Percentiles rank a stretch among this genome's conserved stretches.
Conservation (phyloP, 2,113 vertebrate genomes). For the Notarius quadriscutis region DNA sequence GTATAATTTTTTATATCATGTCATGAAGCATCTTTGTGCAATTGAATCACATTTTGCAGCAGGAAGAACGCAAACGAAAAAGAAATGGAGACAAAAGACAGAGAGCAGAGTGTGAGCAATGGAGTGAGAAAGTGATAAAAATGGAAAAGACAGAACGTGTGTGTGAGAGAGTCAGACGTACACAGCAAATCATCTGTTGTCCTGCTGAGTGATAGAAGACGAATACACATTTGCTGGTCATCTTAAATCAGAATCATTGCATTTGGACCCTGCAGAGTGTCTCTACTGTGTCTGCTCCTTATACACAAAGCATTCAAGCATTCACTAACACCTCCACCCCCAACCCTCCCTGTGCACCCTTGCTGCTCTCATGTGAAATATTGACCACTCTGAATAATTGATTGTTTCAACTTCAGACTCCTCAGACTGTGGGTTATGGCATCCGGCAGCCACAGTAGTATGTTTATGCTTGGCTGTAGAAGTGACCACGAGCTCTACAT, state of each 20-base stretch:
- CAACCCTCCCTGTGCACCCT: not conserved
- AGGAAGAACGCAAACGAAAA: not conserved
- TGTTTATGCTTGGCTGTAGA: conserved; percentile 37
- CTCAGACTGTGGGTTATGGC: conserved; percentile 60
- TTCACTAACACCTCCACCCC: conserved; percentile 13
- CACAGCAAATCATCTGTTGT: conserved; percentile 58
- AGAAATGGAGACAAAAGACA: conserved; percentile 1
- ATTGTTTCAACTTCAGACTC: conserved; percentile 75
- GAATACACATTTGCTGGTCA: conserved; percentile 71
- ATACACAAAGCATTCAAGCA: conserved; percentile 30
- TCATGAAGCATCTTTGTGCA: not conserved
- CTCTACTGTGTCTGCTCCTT: conserved; percentile 15
- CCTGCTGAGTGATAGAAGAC: conserved; percentile 70
- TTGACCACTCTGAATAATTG: conserved; percentile 74
- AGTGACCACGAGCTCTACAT: conserved; percentile 10
- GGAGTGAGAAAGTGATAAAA: not conserved
- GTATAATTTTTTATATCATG: not conserved
- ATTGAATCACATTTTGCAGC: not conserved
- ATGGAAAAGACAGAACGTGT: conserved; percentile 18
- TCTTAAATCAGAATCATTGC: conserved; percentile 70
- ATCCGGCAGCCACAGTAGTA: conserved; percentile 43
- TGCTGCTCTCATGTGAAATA: conserved; percentile 67
- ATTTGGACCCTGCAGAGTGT: conserved; percentile 38
- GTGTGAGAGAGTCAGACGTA: conserved; percentile 21
- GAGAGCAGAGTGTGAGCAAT: not conserved